phyloP scores from a whole-genome alignment of 2,888 invertebrate species.

The Mimachlamys varia region DNA sequence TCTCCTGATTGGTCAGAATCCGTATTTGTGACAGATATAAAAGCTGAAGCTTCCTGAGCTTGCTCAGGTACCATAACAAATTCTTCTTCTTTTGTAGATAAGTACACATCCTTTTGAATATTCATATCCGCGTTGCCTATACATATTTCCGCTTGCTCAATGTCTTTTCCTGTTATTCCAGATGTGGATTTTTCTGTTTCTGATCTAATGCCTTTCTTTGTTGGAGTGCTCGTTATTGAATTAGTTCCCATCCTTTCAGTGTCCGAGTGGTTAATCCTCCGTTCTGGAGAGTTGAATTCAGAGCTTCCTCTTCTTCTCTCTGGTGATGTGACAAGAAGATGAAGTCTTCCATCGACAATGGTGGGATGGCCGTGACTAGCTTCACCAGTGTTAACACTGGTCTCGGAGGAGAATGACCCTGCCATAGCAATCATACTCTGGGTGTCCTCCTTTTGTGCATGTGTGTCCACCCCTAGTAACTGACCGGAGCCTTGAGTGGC shows the following conservation, averaged over 20 bases:
- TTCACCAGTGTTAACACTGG: constrained; percentile 2
- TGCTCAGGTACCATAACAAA: constrained; percentile 29
- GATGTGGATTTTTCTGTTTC: background rate
- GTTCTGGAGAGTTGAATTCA: background rate
- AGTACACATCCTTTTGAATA: constrained; percentile 28
- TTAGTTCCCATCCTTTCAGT: background rate
- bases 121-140: background rate
- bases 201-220: background rate
- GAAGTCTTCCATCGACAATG: background rate
- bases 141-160: background rate
- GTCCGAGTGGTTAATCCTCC: background rate
- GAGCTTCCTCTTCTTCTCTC: background rate
- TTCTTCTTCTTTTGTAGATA: background rate
- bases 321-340: background rate
- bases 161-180: background rate
- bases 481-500: background rate
- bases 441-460: constrained; percentile 40
- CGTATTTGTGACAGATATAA: background rate
- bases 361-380: background rate
- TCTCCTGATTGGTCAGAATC: background rate
- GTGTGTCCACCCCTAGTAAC: background rate
- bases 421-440: constrained; percentile 48
- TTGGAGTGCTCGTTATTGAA: background rate
- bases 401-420: constrained; percentile 46
- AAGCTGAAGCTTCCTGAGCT: background rate